A percentile compares a stretch with the other conserved stretches of the same genome.
Conservation (phyloP, 2,797 vertebrate species). For the Hydrocynus forskahlii region DNA sequence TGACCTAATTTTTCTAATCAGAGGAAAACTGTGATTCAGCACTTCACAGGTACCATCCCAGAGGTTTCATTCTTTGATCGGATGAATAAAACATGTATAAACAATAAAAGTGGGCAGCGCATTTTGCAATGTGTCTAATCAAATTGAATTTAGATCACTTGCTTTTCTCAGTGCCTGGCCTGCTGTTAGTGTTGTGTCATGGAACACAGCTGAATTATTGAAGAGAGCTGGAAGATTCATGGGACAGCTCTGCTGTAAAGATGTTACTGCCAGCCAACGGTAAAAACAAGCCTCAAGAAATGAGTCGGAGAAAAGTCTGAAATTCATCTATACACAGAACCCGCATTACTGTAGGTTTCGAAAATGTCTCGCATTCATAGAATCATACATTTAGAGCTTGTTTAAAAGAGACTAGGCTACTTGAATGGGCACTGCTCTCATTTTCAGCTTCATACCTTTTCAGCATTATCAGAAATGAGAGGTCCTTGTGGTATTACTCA, state of each 20-base stretch:
- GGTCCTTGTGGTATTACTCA: neutral
- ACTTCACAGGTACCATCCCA: conserved; percentile 12
- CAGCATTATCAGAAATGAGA: neutral
- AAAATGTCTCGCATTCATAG: neutral
- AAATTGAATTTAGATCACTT: conserved; percentile 19
- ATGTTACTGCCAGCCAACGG: neutral
- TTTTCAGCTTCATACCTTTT: neutral
- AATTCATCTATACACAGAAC: neutral
- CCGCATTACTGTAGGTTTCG: too few relatives aligned
- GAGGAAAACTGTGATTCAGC: neutral
- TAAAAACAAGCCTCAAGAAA: conserved; percentile 16
- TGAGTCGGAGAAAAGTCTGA: neutral
- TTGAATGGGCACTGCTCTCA: neutral
- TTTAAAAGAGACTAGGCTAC: neutral
- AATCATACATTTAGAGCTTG: too few relatives aligned
- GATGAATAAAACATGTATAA: conserved; percentile 14
- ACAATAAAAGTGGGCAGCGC: neutral
- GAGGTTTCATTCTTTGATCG: conserved; percentile 6
- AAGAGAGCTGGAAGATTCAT: conserved; percentile 19
- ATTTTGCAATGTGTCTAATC: conserved; percentile 13
- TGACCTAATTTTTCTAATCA: conserved; percentile 10
- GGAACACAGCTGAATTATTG: conserved; percentile 30
- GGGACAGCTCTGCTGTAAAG: neutral
- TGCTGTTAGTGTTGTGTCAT: conserved; percentile 15
- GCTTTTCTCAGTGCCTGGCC: neutral